Conservation (phyloP, 2,888 invertebrate genomes). For the Marronus borbonicus region DNA sequence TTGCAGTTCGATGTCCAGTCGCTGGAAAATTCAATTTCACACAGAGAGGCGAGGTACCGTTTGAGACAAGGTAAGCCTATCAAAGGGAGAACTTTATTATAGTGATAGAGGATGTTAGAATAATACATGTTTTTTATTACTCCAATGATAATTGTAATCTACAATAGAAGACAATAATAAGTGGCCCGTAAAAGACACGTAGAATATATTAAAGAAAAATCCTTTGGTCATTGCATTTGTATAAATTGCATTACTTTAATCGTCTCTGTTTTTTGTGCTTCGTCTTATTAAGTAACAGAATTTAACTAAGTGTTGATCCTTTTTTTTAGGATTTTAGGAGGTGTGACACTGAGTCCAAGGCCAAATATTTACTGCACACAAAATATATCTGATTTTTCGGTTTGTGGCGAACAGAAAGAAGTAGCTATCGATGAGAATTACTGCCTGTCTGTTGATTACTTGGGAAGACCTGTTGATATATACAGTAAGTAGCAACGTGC, state of each 20-base stretch:
- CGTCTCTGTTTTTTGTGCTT: too few relatives aligned
- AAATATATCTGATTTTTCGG: conserved; percentile 95
- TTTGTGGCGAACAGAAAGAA: conserved; percentile 96
- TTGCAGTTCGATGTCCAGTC: conserved; percentile 94
- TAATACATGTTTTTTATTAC: too few relatives aligned
- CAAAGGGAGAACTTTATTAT: neutral
- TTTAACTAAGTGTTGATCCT: too few relatives aligned
- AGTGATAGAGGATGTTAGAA: too few relatives aligned
- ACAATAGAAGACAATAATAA: too few relatives aligned
- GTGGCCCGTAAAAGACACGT: too few relatives aligned
- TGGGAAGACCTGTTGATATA: conserved; percentile 95
- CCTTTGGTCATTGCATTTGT: too few relatives aligned
- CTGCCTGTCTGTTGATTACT: conserved; percentile 96
- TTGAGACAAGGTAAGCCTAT: conserved; percentile 78
- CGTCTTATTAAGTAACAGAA: too few relatives aligned
- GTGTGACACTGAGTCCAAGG: conserved; percentile 94
- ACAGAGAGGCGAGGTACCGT: conserved; percentile 91
- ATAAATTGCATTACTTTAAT: too few relatives aligned
- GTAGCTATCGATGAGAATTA: conserved; percentile 96
- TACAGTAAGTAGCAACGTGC: conserved; percentile 78
- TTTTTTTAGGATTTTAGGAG: conserved; percentile 85
- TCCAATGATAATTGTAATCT: too few relatives aligned
- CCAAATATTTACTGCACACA: conserved; percentile 94
- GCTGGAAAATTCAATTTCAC: conserved; percentile 97
- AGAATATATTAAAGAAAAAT: too few relatives aligned